Evolutionary conservation across 2,888 invertebrate species (phyloP).

Genomic region (Drosophila eohydei): DNA sequence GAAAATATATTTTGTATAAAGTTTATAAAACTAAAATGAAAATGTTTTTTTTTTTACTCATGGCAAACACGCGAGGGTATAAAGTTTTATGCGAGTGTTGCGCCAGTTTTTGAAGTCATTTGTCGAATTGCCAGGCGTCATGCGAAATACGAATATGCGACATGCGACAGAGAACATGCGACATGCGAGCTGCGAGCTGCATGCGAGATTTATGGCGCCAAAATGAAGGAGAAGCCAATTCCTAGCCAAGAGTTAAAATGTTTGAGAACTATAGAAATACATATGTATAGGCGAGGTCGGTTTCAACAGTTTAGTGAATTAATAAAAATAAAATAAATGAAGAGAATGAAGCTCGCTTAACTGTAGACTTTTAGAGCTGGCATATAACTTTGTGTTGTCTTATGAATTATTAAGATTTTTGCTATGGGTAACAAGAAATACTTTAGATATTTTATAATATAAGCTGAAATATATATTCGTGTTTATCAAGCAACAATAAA

Average conservation of each 20-base stretch:
- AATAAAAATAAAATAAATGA: background rate
- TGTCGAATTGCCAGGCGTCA: slow-evolving; percentile 52
- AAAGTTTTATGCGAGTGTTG: slow-evolving; percentile 58
- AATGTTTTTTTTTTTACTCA: slow-evolving; percentile 3
- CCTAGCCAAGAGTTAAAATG: slow-evolving; percentile 28
- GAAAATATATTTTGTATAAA: slow-evolving; percentile 9
- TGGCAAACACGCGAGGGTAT: slow-evolving; percentile 45
- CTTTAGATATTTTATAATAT: too few species aligned
- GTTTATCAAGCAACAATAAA: too few species aligned
- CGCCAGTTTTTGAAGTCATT: slow-evolving; percentile 56
- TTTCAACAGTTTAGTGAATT: background rate
- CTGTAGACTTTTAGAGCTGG: too few species aligned
- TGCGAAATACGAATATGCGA: slow-evolving; percentile 37
- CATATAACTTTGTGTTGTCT: too few species aligned
- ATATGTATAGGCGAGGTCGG: background rate
- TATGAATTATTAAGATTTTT: too few species aligned
- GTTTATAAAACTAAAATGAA: slow-evolving; percentile 21
- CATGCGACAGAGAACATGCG: slow-evolving; percentile 29
- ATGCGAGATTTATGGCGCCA: slow-evolving; percentile 59
- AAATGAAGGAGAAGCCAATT: slow-evolving; percentile 13
- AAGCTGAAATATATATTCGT: too few species aligned
- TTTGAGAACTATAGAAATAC: slow-evolving; percentile 11
- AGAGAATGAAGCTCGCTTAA: too few species aligned
- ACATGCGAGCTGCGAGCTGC: slow-evolving; percentile 32
- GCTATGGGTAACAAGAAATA: too few species aligned